Evolutionary conservation across 2,113 vertebrate genomes (phyloP).

Genomic region (Tichodroma muraria): DNA sequence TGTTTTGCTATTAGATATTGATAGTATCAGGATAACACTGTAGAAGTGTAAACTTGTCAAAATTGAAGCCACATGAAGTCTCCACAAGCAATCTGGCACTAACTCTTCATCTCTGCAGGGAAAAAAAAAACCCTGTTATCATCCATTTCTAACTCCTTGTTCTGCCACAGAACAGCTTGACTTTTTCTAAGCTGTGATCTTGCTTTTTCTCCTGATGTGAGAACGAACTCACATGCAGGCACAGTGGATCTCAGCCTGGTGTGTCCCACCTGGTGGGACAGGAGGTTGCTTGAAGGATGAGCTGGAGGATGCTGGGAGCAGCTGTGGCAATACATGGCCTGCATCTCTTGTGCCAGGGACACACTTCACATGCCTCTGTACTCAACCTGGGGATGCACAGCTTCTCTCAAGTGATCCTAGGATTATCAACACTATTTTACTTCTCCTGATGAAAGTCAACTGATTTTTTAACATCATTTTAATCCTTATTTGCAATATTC

Average conservation of each 20-base stretch:
- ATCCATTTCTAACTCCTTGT: background rate
- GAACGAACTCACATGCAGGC: background rate
- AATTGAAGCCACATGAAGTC: background rate
- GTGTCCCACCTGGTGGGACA: background rate
- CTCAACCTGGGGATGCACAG: background rate
- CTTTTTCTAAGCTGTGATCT: background rate
- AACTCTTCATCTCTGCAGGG: background rate
- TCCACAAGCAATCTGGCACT: background rate
- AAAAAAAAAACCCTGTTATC: background rate
- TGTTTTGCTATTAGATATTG: background rate
- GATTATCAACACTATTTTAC: background rate
- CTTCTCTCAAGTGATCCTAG: background rate
- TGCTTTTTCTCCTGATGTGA: background rate
- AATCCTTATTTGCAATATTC: background rate
- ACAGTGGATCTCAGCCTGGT: background rate
- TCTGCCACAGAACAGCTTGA: background rate
- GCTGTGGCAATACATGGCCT: background rate
- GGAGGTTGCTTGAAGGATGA: background rate
- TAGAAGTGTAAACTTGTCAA: background rate
- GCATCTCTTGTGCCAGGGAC: background rate
- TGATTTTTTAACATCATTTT: background rate
- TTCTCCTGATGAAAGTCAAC: background rate
- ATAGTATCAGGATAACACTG: background rate
- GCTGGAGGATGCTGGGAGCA: background rate
- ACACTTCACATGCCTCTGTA: background rate